A percentile compares a stretch with the other conserved stretches of the same genome.
phyloP scores from a whole-genome alignment of 2,888 invertebrate genomes.

The Apamea monoglypha region DNA sequence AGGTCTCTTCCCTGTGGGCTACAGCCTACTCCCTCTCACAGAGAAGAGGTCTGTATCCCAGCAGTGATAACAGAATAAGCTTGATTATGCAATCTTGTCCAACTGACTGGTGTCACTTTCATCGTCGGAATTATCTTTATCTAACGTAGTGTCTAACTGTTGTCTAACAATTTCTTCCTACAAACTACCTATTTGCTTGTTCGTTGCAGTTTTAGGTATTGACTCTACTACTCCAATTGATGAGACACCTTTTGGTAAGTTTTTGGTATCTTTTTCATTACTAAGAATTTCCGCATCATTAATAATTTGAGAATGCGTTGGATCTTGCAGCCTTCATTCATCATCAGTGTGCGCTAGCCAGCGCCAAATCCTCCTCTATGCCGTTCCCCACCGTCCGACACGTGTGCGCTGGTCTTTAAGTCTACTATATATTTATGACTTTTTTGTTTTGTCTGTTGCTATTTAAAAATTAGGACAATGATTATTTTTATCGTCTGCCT shows the following conservation, averaged over 20 bases:
- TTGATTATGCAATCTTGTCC: neutral
- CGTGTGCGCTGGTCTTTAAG: neutral
- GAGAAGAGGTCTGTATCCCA: too few relatives aligned
- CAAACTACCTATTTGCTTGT: constrained; percentile 10
- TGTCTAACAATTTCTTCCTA: constrained; percentile 14
- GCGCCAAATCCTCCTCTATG: neutral
- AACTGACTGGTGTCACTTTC: neutral
- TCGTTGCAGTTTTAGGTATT: constrained; percentile 7
- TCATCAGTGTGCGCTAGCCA: neutral
- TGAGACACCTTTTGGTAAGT: constrained; percentile 26
- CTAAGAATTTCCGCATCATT: neutral
- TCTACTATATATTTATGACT: neutral
- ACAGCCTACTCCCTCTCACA: too few relatives aligned
- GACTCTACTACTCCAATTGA: neutral
- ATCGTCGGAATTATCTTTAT: neutral
- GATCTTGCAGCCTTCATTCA: neutral
- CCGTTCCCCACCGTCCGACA: neutral
- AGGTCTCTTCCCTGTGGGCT: too few relatives aligned
- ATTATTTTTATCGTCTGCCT: neutral
- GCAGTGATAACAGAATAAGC: neutral
- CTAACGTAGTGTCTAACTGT: neutral
- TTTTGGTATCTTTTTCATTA: neutral
- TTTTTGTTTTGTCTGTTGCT: neutral
- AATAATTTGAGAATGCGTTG: neutral
- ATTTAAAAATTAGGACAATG: neutral